phyloP scores from a whole-genome alignment of 1,140 invertebrate genomes.

The Neodiprion pinetum region DNA sequence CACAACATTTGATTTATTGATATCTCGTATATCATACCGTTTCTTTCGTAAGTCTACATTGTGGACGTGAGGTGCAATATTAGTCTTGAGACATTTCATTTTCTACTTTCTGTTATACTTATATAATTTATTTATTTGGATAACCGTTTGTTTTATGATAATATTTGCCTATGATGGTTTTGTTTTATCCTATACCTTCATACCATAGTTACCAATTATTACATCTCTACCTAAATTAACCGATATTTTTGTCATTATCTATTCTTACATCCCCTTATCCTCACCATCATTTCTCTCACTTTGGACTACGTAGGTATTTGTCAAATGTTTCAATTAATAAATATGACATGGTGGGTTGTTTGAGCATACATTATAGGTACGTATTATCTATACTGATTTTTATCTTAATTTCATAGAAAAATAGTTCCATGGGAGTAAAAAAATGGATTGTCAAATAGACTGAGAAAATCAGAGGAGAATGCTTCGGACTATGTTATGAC shows the following conservation, averaged over 20 bases:
- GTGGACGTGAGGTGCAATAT: not conserved
- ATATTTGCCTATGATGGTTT: not conserved
- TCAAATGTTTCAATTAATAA: not conserved
- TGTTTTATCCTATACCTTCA: not conserved
- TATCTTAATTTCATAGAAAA: not conserved
- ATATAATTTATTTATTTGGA: not conserved
- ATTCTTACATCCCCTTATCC: not conserved
- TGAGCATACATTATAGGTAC: not conserved
- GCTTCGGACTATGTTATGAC: not conserved
- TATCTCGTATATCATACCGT: not conserved
- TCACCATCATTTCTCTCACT: not conserved
- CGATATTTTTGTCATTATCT: not conserved
- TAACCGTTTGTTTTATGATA: not conserved
- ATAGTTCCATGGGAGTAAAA: not conserved
- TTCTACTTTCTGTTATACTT: not conserved
- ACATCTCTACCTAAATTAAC: not conserved
- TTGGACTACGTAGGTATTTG: not conserved
- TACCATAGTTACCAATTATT: not conserved
- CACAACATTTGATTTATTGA: not conserved
- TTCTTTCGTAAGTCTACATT: not conserved
- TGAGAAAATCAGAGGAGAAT: not conserved
- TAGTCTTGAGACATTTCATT: not conserved
- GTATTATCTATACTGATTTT: not conserved
- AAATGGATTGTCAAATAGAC: not conserved
- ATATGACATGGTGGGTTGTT: not conserved